Evolutionary conservation across 1,140 invertebrate species (phyloP), one percentile per base, ranked within the genome.

Genomic region (Carcinoscorpius rotundicauda): DNA sequence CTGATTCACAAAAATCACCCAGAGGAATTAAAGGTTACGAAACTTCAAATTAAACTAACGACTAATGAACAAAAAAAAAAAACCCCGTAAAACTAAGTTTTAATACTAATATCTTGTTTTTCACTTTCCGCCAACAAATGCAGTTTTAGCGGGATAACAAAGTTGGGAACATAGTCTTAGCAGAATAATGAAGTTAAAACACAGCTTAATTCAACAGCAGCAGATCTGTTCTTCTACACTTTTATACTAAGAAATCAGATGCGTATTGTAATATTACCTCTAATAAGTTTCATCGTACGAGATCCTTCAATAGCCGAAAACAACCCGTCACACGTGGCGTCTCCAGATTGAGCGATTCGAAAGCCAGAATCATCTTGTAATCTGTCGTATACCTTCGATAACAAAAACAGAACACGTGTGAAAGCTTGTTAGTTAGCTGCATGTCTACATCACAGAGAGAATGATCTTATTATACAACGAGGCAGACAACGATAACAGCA

Each of bases 321-420:
- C 50, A 92, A 79, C 5, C 89, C 89, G 75, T 90, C 90, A 78
- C 89, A 92, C 5, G 88, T 90, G 55, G 89, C 89, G 77, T 92
- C 88, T 8, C 89, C 90, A 62, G 88, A 91, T 78, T 93, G 88
- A 0, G 88, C 88, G 60, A 92, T 84, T 70, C 85, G 83, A 76
- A 88, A 89, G 73, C 88, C 75, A 68, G 79, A 57, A 11, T 57
- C 74, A 48, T 74, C 70, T 61, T 69, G 66, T 3, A 52, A 62
- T 52, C 69, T 67, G 58, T 74, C 73, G 29, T 71, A 70, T 5
- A 74, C 71, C 66, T 72, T 1, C 2, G 29, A 29, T 29, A 29
- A 29, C 29, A 29, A 29, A 29, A 29, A 29, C 29, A 29, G 29
- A 29, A 29, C 29, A 29, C 0, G 29, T 29, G 29, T 29, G 29